phyloP scores from a whole-genome alignment of 2,797 vertebrate species.

The Acropternis orthonyx region DNA sequence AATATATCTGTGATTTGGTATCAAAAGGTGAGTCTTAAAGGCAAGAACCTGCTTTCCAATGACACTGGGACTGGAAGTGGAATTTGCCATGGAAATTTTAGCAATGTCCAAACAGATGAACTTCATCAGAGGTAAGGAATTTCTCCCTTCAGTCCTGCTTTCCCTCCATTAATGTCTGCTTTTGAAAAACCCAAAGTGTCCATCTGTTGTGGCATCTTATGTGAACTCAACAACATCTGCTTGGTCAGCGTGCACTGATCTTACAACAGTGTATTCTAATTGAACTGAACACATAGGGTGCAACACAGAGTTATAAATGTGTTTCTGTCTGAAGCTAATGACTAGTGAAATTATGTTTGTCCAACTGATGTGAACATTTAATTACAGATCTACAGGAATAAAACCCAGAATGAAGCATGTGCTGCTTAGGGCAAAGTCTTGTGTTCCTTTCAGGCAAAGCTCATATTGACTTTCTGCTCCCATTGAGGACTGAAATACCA shows the following conservation, averaged over 20 bases:
- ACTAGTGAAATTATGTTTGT: background rate
- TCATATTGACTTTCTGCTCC: background rate
- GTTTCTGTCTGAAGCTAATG: conserved; percentile 23
- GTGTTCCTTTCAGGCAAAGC: background rate
- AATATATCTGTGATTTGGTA: background rate
- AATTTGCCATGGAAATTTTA: background rate
- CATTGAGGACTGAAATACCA: background rate
- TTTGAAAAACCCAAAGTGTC: background rate
- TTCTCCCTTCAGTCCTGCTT: background rate
- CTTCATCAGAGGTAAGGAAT: background rate
- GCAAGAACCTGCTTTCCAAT: background rate
- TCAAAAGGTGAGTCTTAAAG: conserved; percentile 7
- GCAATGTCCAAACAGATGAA: background rate
- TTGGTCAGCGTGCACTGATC: background rate
- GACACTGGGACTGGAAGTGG: background rate
- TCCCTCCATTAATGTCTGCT: background rate
- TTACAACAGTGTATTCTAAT: background rate
- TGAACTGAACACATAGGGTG: background rate
- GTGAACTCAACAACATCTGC: background rate
- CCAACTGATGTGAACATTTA: background rate
- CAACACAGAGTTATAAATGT: background rate
- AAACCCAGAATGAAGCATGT: background rate
- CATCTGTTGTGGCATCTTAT: background rate
- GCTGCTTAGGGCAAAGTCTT: background rate
- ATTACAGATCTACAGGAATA: background rate